phyloP scores from a whole-genome alignment of 1,140 invertebrate genomes.

The Drosophila pruinosa region DNA sequence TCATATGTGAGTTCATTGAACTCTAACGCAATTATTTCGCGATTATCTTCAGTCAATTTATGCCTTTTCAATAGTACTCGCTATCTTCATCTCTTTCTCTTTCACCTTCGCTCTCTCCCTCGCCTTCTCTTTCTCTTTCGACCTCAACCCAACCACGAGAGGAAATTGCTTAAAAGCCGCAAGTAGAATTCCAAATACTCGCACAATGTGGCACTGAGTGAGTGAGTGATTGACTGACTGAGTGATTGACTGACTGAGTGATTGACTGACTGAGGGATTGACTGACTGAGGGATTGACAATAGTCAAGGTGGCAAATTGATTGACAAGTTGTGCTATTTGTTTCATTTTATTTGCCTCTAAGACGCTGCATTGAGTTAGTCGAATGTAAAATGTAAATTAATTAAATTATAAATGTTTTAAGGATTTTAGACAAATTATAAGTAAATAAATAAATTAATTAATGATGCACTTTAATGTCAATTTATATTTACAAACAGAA shows the following conservation, averaged over 20 bases:
- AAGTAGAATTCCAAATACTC: conserved; percentile 4
- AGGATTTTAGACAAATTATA: too few relatives aligned
- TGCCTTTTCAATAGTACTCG: conserved; percentile 1
- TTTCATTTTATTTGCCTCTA: too few relatives aligned
- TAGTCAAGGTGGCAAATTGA: too few relatives aligned
- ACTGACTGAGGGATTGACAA: too few relatives aligned
- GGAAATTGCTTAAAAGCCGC: not conserved
- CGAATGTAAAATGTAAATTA: too few relatives aligned
- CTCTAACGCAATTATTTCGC: conserved; percentile 65
- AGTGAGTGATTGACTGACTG: not conserved
- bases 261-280: too few relatives aligned
- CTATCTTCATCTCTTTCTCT: not conserved
- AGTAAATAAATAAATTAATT: too few relatives aligned
- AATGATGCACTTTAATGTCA: too few relatives aligned
- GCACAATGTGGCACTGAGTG: not conserved
- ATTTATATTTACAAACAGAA: too few relatives aligned
- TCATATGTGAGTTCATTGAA: conserved; percentile 54
- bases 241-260: not conserved
- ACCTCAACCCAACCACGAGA: conserved; percentile 2
- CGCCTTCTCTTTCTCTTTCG: not conserved
- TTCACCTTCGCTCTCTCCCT: not conserved
- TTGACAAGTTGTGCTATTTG: too few relatives aligned
- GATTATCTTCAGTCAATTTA: conserved; percentile 50
- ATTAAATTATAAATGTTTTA: too few relatives aligned
- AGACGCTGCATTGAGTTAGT: too few relatives aligned